Percentiles rank a stretch among this genome's conserved stretches.
Evolutionary conservation across 2,888 invertebrate genomes (phyloP).

Genomic region (Ormyrus nitidulus): DNA sequence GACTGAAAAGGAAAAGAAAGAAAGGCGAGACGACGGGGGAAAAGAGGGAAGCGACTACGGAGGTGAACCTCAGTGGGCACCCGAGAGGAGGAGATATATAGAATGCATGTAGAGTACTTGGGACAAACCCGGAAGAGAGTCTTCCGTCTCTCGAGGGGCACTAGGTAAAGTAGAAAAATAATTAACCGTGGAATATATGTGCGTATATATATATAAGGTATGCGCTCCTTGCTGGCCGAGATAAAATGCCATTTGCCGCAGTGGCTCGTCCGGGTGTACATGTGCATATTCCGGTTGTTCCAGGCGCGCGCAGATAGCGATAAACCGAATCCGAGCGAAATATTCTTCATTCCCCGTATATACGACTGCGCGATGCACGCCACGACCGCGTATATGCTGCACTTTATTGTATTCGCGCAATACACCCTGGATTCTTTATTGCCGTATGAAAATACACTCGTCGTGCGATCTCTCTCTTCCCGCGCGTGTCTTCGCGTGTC

Average conservation of each 20-base stretch:
- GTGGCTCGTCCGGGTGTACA: neutral
- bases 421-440: constrained; percentile 12
- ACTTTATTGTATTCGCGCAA: neutral
- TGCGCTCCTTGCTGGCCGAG: neutral
- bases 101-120: neutral
- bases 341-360: neutral
- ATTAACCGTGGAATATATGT: constrained; percentile 30
- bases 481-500: neutral
- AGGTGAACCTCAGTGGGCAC: neutral
- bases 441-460: constrained; percentile 7
- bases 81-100: neutral
- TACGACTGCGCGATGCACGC: too few species aligned
- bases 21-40: neutral
- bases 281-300: constrained; percentile 13
- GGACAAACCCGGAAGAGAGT: constrained; percentile 37
- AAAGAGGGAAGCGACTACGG: neutral
- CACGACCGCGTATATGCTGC: neutral
- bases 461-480: neutral
- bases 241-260: constrained; percentile 23
- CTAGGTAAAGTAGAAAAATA: constrained; percentile 42
- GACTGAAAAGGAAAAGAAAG: neutral
- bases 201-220: neutral
- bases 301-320: constrained; percentile 9
- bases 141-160: constrained; percentile 13
- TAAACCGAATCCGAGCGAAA: constrained; percentile 22